phyloP scores from a whole-genome alignment of 2,113 vertebrate genomes.

The Motacilla tschutschensis region DNA sequence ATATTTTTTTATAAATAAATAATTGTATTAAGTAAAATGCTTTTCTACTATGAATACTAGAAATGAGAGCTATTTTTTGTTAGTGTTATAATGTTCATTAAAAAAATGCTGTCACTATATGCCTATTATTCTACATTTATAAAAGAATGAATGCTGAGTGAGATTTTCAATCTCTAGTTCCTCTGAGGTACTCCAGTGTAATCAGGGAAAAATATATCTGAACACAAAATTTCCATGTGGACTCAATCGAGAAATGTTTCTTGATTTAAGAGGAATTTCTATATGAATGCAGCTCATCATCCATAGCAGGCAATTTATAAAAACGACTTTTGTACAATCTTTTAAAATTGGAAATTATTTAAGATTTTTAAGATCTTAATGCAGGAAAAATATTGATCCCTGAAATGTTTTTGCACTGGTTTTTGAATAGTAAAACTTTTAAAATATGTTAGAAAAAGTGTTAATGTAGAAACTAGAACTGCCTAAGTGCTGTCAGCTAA shows the following conservation, averaged over 20 bases:
- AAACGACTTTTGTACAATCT: background rate
- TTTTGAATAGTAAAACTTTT: background rate
- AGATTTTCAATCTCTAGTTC: background rate
- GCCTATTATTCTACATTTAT: background rate
- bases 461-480: background rate
- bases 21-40: background rate
- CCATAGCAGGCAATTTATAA: background rate
- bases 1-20: background rate
- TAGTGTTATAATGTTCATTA: background rate
- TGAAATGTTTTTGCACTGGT: background rate
- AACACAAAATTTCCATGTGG: background rate
- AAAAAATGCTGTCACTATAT: background rate
- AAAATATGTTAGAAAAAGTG: background rate
- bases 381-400: background rate
- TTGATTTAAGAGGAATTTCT: background rate
- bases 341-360: background rate
- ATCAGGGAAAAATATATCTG: background rate
- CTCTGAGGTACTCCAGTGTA: background rate
- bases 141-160: background rate
- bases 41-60: background rate
- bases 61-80: accelerated
- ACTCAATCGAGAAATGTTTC: background rate
- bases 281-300: background rate
- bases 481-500: background rate
- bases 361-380: background rate